Percentiles rank a stretch among this genome's conserved stretches.
These are phyloP conservation scores for Intellagama lesueurii DNA, from an alignment of 2,797 vertebrate genomes.

Conservation along the genomic window DNA sequence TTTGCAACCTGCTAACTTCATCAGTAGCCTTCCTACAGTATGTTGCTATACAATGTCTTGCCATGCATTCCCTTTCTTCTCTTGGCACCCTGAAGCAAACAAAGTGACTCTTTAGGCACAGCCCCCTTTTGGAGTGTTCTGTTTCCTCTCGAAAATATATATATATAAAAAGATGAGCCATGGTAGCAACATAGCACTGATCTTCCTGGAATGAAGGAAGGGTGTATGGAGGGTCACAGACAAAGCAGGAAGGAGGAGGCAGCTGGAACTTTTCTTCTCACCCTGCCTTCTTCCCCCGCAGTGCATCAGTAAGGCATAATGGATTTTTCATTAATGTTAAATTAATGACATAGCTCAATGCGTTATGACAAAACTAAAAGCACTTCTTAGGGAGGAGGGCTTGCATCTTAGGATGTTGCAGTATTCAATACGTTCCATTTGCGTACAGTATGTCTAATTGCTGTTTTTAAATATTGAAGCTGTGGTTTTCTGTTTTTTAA, in stretches of 20 bases:
- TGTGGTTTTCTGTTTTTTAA: slow-evolving; percentile 51
- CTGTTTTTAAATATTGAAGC: slow-evolving; percentile 27
- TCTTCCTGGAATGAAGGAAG: neutral
- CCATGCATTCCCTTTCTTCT: too few species aligned
- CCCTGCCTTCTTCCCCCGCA: too few species aligned
- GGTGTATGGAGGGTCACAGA: neutral
- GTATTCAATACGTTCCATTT: neutral
- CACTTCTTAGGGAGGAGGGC: neutral
- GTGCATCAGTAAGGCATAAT: neutral
- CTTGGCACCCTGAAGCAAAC: neutral
- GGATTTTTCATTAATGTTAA: neutral
- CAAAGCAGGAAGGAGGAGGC: neutral
- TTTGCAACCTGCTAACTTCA: too few species aligned
- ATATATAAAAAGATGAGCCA: too few species aligned
- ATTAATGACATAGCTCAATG: neutral
- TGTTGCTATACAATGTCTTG: neutral
- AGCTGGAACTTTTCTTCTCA: neutral
- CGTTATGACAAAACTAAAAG: neutral
- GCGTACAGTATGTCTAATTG: neutral
- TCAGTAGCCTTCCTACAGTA: too few species aligned
- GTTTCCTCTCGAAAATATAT: neutral
- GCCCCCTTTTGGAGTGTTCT: neutral
- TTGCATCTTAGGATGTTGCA: neutral
- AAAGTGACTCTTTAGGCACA: too few species aligned
- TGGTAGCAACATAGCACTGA: too few species aligned